Evolutionary conservation across 1,140 invertebrate genomes (phyloP), one percentile per base, ranked within the genome.

Genomic region (Thaumetopoea pityocampa): DNA sequence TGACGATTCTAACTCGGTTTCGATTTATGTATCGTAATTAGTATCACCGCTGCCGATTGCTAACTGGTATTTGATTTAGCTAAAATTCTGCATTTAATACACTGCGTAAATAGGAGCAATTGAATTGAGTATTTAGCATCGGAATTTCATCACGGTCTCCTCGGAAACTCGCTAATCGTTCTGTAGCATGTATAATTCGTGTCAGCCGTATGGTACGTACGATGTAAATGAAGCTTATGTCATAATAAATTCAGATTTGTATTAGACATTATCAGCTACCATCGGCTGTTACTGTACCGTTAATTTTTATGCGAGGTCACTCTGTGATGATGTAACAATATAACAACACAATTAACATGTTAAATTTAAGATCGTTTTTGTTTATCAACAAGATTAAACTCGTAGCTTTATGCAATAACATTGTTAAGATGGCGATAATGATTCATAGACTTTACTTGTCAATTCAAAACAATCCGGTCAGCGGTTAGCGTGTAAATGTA

Each of bases 31-130:
- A 15, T 5, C 36, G 10, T 47, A 29, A 40, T 51, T 51, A 44
- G 16, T 34, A 42, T 51, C 30, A 36, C 6, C 10, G 27, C n/a
- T 28, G 37, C 40, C 7, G n/a, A 40, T 28, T 28, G 11, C 23
- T 12, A 7, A 4, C 30, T 17, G 22, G 17, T 9, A 8, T 43
- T 20, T 24, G 37, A 38, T 47, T 29, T 41, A 8, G 8, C 14
- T 32, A 8, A 23, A 49, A 42, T 33, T 15, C 33, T 14, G 28
- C 23, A 33, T 41, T 27, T 29, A 45, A 18, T 48, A 35, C 34
- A 24, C 10, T 30, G 24, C 37, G 35, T 49, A 59, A n/a, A 50
- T 50, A 46, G 38, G 38, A 46, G 38, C 38, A 44, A 53, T 51
- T 51, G 34, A 34, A 33, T 14, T 44, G 23, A 49, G 47, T 47